Percentiles rank a stretch among this genome's conserved stretches.
phyloP scores from a whole-genome alignment of 2,888 invertebrate species.

The Acrobasis suavella region DNA sequence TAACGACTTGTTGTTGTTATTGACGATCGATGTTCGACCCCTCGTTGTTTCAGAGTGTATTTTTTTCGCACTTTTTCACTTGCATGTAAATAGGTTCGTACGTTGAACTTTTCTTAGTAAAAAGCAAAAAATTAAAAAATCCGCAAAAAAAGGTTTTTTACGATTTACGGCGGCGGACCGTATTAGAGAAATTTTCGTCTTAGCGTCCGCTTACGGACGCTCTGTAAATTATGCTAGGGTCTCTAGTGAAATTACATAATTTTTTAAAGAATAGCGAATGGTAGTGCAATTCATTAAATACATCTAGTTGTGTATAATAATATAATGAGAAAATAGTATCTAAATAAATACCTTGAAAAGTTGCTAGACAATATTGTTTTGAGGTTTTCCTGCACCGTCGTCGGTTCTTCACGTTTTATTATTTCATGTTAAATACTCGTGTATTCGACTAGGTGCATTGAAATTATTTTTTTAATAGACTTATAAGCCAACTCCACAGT shows the following conservation, averaged over 20 bases:
- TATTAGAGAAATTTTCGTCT: constrained; percentile 58
- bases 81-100: constrained; percentile 68
- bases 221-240: constrained; percentile 65
- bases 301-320: constrained; percentile 72
- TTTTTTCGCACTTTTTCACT: constrained; percentile 65
- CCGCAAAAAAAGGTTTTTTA: constrained; percentile 67
- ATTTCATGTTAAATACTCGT: constrained; percentile 32
- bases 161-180: constrained; percentile 62
- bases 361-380: constrained; percentile 77
- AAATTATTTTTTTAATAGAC: constrained; percentile 68
- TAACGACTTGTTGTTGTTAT: constrained; percentile 61
- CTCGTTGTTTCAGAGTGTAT: constrained; percentile 66
- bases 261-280: constrained; percentile 58
- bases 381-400: constrained; percentile 67
- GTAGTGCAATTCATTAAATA: constrained; percentile 77
- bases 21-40: constrained; percentile 54
- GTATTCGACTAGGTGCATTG: constrained; percentile 52
- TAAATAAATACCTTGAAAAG: constrained; percentile 67
- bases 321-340: constrained; percentile 65
- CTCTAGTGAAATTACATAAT: constrained; percentile 65
- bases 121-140: constrained; percentile 55
- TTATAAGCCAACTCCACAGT: constrained; percentile 40
- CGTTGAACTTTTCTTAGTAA: constrained; percentile 54
- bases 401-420: constrained; percentile 52
- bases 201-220: constrained; percentile 45